phyloP scores from a whole-genome alignment of 2,797 vertebrate species.

The Tenualosa ilisha region DNA sequence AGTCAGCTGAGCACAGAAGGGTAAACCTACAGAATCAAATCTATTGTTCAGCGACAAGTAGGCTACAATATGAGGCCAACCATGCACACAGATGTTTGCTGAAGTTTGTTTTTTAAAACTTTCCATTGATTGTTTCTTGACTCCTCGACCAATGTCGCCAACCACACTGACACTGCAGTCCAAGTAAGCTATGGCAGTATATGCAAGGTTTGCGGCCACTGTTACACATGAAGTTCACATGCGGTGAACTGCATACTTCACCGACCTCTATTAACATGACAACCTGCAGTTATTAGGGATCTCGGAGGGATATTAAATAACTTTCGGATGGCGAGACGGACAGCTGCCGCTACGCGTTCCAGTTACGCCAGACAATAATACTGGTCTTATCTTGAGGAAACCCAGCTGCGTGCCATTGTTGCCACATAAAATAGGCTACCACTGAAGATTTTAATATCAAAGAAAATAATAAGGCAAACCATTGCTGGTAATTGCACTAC shows the following conservation, averaged over 20 bases:
- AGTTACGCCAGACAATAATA: constrained; percentile 16
- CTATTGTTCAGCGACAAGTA: neutral
- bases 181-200: neutral
- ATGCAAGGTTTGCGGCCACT: neutral
- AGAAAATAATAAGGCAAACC: neutral
- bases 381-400: constrained; percentile 13
- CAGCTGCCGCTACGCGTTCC: constrained; percentile 6
- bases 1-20: neutral
- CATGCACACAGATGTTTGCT: neutral
- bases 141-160: neutral
- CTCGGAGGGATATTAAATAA: neutral
- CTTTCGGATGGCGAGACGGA: neutral
- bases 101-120: neutral
- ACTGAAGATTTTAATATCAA: neutral
- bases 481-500: neutral
- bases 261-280: constrained; percentile 10
- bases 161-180: neutral
- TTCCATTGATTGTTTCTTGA: neutral
- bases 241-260: neutral
- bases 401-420: neutral
- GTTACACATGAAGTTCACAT: constrained; percentile 9
- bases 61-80: neutral
- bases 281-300: constrained; percentile 8
- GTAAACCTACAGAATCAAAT: neutral
- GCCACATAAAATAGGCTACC: neutral